phyloP scores from a whole-genome alignment of 2,888 invertebrate species.

The Drosophila suboccidentalis region DNA sequence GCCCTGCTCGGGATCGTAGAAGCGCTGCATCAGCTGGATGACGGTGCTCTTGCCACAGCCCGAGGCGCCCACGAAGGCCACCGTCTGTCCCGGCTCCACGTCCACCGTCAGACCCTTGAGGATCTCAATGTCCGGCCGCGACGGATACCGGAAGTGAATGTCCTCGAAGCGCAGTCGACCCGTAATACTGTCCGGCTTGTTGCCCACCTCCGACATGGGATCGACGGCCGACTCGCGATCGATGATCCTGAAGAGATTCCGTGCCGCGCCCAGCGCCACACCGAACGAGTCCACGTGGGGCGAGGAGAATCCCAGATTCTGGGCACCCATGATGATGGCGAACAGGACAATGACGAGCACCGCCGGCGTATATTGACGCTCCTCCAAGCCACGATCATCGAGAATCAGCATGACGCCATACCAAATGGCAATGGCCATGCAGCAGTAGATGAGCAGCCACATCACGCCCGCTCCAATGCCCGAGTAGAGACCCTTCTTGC shows the following conservation, averaged over 20 bases:
- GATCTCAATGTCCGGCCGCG: slow-evolving; percentile 90
- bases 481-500: slow-evolving; percentile 88
- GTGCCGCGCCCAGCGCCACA: slow-evolving; percentile 90
- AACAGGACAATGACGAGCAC: slow-evolving; percentile 92
- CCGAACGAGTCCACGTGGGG: slow-evolving; percentile 92
- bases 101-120: slow-evolving; percentile 89
- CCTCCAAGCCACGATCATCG: slow-evolving; percentile 87
- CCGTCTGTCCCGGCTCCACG: slow-evolving; percentile 89
- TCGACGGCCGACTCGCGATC: slow-evolving; percentile 91
- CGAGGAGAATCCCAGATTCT: slow-evolving; percentile 91
- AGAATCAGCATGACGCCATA: slow-evolving; percentile 91
- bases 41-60: slow-evolving; percentile 95
- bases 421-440: slow-evolving; percentile 92
- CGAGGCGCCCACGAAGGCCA: slow-evolving; percentile 91
- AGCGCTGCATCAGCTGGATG: slow-evolving; percentile 90
- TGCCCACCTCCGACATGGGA: slow-evolving; percentile 88
- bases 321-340: slow-evolving; percentile 91
- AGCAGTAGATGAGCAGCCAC: slow-evolving; percentile 92
- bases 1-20: slow-evolving; percentile 89
- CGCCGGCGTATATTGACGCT: slow-evolving; percentile 89
- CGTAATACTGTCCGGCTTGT: slow-evolving; percentile 86
- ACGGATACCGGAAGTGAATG: slow-evolving; percentile 92
- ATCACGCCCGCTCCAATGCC: slow-evolving; percentile 90
- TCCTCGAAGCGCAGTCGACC: slow-evolving; percentile 90
- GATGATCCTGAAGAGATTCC: slow-evolving; percentile 90